A percentile compares a stretch with the other conserved stretches of the same genome.
Conservation (phyloP, 2,797 vertebrate genomes). For the Semotilus atromaculatus region DNA sequence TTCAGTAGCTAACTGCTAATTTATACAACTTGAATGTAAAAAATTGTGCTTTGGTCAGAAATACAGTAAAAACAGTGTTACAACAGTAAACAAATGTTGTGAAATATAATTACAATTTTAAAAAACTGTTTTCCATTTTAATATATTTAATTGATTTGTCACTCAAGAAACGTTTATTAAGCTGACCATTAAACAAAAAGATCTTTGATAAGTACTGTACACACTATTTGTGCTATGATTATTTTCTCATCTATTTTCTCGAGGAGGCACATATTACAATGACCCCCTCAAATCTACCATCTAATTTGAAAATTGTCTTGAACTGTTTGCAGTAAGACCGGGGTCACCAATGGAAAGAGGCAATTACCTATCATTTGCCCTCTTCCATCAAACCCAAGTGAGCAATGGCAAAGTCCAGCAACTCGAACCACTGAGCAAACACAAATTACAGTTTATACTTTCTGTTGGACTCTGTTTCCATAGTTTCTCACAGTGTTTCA, state of each 20-base stretch:
- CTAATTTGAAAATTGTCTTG: conserved; percentile 36
- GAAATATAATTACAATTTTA: too few relatives aligned
- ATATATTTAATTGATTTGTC: neutral
- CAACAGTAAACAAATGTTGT: neutral
- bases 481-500: conserved; percentile 70
- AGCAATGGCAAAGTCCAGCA: conserved; percentile 59
- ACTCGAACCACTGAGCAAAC: conserved; percentile 65
- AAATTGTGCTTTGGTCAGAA: neutral
- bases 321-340: conserved; percentile 40
- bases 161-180: neutral
- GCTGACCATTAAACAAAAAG: neutral
- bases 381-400: conserved; percentile 66
- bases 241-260: neutral
- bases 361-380: conserved; percentile 39
- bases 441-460: conserved; percentile 69
- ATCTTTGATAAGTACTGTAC: neutral
- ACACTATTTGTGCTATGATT: neutral
- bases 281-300: neutral
- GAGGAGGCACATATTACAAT: neutral
- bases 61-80: neutral
- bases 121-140: neutral
- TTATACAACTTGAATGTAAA: too few relatives aligned
- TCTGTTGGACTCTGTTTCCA: conserved; percentile 65
- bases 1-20: too few relatives aligned
- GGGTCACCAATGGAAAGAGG: conserved; percentile 64